Evolutionary conservation across 2,113 vertebrate genomes (phyloP), one percentile per base, ranked within the genome.

Genomic region (Andinoacara biseriatus): DNA sequence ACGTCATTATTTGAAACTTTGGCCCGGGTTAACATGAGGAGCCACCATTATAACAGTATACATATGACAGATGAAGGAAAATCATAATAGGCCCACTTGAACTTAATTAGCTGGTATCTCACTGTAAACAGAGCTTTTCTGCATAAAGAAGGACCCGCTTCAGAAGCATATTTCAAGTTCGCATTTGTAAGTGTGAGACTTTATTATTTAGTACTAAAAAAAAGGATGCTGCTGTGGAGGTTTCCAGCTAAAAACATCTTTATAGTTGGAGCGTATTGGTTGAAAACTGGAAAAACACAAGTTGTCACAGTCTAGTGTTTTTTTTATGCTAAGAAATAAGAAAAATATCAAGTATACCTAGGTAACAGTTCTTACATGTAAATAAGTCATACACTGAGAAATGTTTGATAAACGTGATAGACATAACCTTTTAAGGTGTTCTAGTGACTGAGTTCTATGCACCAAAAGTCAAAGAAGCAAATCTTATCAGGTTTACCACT

Each of bases 261-360:
- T 31, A 72, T 18, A 59, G 10, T 56, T 38, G 75, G 74, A 87
- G 86, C 75, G 85, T 84, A 85, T 54, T 61, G 63, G 81, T 76
- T 22, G 63, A 67, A 83, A 63, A 74, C 14, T 18, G 11, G 62
- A 62, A 78, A 76, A 38, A 67, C 24, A 79, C n/a, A 77, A 22
- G 22, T 15, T 26, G 10, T 76, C 33, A 58, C 58, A 31, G 20
- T 63, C 40, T 22, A 11, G 15, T 22, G 49, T 38, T 76, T 61
- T 43, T 24, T 83, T 74, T 74, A n/a, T 54, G 10, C 20, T 20
- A 8, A 57, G 63, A 88, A 59, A 72, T 74, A 79, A 65, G 58
- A 79, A 18, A 78, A 77, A 79, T 18, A 52, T 81, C 82, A 86
- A 86, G 83, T 86, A 78, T 81, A 35, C 83, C 62, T 78, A 65